phyloP scores from a whole-genome alignment of 1,140 invertebrate species.

The Lasaia peninsularis region DNA sequence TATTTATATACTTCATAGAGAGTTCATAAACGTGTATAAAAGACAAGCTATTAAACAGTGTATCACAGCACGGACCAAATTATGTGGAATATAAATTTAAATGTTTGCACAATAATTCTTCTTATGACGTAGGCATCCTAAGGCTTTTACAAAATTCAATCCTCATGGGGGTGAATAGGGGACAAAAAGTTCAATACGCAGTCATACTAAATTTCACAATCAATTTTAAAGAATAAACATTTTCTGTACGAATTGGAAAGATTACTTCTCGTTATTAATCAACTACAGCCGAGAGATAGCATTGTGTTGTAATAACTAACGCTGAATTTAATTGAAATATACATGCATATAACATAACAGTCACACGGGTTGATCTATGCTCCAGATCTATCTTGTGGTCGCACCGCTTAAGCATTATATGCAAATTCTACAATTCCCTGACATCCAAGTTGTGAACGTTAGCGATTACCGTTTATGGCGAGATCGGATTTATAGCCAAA shows the following conservation, averaged over 20 bases:
- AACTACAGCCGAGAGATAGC: background rate
- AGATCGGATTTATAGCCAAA: conserved; percentile 18
- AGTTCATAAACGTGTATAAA: too few species aligned
- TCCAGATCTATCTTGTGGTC: conserved; percentile 57
- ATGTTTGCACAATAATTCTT: too few species aligned
- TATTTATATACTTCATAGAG: too few species aligned
- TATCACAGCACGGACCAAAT: too few species aligned
- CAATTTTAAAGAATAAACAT: too few species aligned
- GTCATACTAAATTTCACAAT: too few species aligned
- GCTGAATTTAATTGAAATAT: conserved; percentile 37
- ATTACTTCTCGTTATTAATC: background rate
- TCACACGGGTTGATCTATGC: conserved; percentile 52
- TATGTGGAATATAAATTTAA: too few species aligned
- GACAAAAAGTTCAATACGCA: too few species aligned
- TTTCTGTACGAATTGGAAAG: background rate
- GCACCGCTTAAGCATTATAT: conserved; percentile 56
- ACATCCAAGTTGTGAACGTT: conserved; percentile 33
- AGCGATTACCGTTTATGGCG: conserved; percentile 34
- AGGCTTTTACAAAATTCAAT: too few species aligned
- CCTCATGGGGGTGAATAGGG: too few species aligned
- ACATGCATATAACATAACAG: conserved; percentile 37
- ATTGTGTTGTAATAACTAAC: conserved; percentile 17
- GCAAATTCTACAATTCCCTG: conserved; percentile 40
- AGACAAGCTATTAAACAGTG: too few species aligned
- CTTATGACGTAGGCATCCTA: too few species aligned